These are phyloP conservation scores for Hyperoodon ampullatus DNA, from an alignment of 2,113 vertebrate species.

Conservation along the genomic window DNA sequence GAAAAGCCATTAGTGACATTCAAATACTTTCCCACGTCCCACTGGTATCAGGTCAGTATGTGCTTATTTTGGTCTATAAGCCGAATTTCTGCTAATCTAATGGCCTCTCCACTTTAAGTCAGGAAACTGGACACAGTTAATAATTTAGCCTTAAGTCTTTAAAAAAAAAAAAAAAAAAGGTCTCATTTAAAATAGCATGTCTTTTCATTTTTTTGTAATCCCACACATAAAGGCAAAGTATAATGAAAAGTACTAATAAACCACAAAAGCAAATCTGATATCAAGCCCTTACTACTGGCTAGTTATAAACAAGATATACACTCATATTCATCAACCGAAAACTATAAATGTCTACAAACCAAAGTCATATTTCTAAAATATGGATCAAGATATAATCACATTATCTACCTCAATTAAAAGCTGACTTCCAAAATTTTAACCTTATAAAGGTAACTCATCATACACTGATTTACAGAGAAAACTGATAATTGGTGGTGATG, in stretches of 20 bases:
- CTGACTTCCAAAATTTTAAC: neutral
- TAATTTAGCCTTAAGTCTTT: neutral
- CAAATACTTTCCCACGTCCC: neutral
- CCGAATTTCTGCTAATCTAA: neutral
- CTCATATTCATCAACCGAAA: neutral
- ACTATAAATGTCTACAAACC: neutral
- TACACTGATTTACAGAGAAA: neutral
- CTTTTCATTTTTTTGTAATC: neutral
- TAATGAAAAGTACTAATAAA: neutral
- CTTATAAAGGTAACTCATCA: neutral
- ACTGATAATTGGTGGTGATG: neutral
- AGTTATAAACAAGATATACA: neutral
- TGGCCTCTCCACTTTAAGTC: neutral
- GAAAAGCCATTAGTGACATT: neutral
- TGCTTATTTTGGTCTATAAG: neutral
- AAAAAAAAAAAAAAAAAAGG: neutral
- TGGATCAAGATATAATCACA: neutral
- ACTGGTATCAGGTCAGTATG: neutral
- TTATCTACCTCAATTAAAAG: neutral
- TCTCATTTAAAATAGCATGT: neutral
- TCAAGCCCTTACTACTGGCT: neutral
- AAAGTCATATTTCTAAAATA: neutral
- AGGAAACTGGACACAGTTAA: neutral
- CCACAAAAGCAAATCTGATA: neutral
- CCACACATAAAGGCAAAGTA: neutral